These are phyloP conservation scores for Colistium nudipinnis DNA, from an alignment of 2,113 vertebrate species.

Conservation along the genomic window DNA sequence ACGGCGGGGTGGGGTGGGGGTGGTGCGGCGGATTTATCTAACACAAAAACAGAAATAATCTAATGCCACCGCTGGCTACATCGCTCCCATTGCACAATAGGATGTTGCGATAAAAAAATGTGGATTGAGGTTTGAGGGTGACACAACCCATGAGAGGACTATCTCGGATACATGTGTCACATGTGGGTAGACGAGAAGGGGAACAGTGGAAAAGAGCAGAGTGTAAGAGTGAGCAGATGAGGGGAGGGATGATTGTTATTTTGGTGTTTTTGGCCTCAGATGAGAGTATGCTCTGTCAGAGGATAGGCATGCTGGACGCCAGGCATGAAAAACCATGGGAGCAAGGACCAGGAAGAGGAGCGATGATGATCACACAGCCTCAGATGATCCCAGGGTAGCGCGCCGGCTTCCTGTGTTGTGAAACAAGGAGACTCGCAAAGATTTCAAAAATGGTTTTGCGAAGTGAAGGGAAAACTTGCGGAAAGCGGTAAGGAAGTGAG, in stretches of 20 bases:
- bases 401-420: conserved; percentile 65
- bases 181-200: conserved; percentile 31
- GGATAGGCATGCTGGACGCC: conserved; percentile 75
- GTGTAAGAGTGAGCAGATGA: conserved; percentile 53
- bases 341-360: conserved; percentile 62
- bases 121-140: conserved; percentile 1
- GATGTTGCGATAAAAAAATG: conserved; percentile 42
- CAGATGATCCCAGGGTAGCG: conserved; percentile 67
- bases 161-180: conserved; percentile 53
- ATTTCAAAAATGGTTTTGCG: conserved; percentile 18
- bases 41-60: conserved; percentile 37
- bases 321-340: conserved; percentile 70
- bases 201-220: conserved; percentile 55
- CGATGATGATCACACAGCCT: conserved; percentile 63
- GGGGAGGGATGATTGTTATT: conserved; percentile 66
- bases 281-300: conserved; percentile 76
- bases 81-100: conserved; percentile 5
- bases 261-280: conserved; percentile 73
- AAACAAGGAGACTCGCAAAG: conserved; percentile 37
- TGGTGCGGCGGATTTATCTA: conserved; percentile 11
- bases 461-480: conserved; percentile 27
- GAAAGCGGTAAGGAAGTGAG: conserved; percentile 11
- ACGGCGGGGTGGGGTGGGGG: conserved; percentile 6
- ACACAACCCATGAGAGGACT: conserved; percentile 57
- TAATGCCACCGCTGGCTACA: conserved; percentile 15